These are phyloP conservation scores for Mya arenaria DNA, from an alignment of 1,140 invertebrate genomes.

Conservation along the genomic window DNA sequence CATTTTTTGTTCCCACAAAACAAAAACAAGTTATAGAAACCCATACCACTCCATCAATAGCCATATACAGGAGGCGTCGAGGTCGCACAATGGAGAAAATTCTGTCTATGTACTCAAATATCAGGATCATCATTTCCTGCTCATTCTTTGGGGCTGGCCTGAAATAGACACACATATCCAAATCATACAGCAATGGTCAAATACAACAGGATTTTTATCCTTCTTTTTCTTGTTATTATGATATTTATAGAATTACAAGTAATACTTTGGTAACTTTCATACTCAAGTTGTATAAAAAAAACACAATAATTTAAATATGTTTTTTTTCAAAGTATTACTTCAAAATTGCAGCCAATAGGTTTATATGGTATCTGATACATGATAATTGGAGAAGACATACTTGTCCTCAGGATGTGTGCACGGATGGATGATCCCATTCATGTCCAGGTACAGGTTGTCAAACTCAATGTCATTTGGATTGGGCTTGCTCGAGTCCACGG, in stretches of 20 bases:
- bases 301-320: too few relatives aligned
- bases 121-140: slow-evolving; percentile 99
- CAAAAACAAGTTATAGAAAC: too few relatives aligned
- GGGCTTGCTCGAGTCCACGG: slow-evolving; percentile 91
- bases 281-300: too few relatives aligned
- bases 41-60: slow-evolving; percentile 97
- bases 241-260: too few relatives aligned
- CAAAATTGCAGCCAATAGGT: too few relatives aligned
- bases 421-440: slow-evolving; percentile 99
- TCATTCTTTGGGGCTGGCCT: slow-evolving; percentile 98
- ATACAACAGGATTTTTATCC: too few relatives aligned
- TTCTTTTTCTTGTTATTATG: too few relatives aligned
- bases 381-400: too few relatives aligned
- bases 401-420: slow-evolving; percentile 99
- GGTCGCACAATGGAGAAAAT: slow-evolving; percentile 97
- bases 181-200: not conserved
- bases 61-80: slow-evolving; percentile 98
- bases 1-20: too few relatives aligned
- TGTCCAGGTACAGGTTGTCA: slow-evolving; percentile 99
- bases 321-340: too few relatives aligned
- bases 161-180: slow-evolving; percentile 70
- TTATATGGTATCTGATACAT: too few relatives aligned
- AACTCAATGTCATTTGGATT: slow-evolving; percentile 96
- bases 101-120: slow-evolving; percentile 99
- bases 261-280: too few relatives aligned